Percentiles rank a stretch among this genome's conserved stretches.
phyloP scores from a whole-genome alignment of 1,140 invertebrate species.

The Chionoecetes opilio region DNA sequence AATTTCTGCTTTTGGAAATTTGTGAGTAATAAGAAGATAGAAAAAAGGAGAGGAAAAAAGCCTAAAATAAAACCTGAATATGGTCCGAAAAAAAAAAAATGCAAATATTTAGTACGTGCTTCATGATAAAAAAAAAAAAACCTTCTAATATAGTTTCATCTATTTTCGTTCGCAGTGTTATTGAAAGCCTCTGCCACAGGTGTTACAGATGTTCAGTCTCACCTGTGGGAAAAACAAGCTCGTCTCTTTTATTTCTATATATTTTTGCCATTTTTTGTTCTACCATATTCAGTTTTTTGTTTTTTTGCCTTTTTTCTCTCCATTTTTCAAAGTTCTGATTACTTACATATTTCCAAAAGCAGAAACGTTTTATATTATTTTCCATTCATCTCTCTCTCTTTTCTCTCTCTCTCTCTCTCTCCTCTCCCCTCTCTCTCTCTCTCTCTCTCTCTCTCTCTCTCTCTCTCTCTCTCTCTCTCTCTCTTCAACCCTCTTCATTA shows the following conservation, averaged over 20 bases:
- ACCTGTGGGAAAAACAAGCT: too few species aligned
- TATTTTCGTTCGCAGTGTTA: too few species aligned
- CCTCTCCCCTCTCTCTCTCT: not conserved
- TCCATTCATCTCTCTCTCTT: not conserved
- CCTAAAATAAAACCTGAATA: too few species aligned
- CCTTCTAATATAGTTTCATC: too few species aligned
- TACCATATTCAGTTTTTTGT: not conserved
- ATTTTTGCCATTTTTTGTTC: not conserved
- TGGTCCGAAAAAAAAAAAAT: too few species aligned
- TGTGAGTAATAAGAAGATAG: too few species aligned
- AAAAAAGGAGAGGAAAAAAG: slow-evolving; percentile 36
- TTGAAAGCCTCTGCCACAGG: too few species aligned
- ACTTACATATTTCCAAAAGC: not conserved
- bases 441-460: not conserved
- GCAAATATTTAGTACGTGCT: too few species aligned
- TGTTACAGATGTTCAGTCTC: not conserved
- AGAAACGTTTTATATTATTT: not conserved
- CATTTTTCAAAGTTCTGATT: not conserved
- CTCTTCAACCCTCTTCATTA: not conserved
- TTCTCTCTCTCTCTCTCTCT: not conserved
- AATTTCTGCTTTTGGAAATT: too few species aligned
- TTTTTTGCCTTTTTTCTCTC: not conserved
- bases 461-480: not conserved
- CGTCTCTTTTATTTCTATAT: not conserved
- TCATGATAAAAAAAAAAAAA: too few species aligned